A percentile compares a stretch with the other conserved stretches of the same genome.
Conservation (phyloP, 2,113 vertebrate genomes). For the Syngnathus scovelli region DNA sequence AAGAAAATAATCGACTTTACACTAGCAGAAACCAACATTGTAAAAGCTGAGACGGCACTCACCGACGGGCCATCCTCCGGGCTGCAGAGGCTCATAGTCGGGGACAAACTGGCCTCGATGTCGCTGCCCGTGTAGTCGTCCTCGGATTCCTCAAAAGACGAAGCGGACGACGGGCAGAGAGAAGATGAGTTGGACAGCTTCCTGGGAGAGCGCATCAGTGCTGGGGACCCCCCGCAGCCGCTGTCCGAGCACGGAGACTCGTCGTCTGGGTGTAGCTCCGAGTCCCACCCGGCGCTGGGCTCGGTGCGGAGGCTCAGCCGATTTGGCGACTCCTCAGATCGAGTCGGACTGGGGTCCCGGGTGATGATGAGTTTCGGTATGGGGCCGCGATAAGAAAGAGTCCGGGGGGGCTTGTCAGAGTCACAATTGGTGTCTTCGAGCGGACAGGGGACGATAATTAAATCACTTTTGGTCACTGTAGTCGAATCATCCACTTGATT, state of each 20-base stretch:
- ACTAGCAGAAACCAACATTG: neutral
- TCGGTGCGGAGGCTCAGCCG: conserved; percentile 24
- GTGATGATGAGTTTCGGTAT: conserved; percentile 85
- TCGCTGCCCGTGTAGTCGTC: conserved; percentile 80
- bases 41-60: conserved; percentile 46
- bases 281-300: conserved; percentile 31
- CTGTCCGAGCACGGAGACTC: conserved; percentile 78
- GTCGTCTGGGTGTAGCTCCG: conserved; percentile 61
- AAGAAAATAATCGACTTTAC: neutral
- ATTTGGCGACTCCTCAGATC: conserved; percentile 12
- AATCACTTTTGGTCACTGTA: conserved; percentile 50
- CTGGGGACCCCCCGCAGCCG: conserved; percentile 70
- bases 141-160: conserved; percentile 86
- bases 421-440: conserved; percentile 13
- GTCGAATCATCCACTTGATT: neutral
- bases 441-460: neutral
- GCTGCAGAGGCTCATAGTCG: conserved; percentile 51
- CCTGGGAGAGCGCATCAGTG: conserved; percentile 59
- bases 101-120: conserved; percentile 71
- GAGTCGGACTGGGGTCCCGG: conserved; percentile 65
- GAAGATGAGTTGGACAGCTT: conserved; percentile 76
- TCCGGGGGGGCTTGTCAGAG: conserved; percentile 4
- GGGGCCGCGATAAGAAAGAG: conserved; percentile 51
- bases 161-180: conserved; percentile 77
- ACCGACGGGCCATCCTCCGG: conserved; percentile 76